These are phyloP conservation scores for Colletes latitarsis DNA, from an alignment of 1,140 invertebrate species.

Conservation along the genomic window DNA sequence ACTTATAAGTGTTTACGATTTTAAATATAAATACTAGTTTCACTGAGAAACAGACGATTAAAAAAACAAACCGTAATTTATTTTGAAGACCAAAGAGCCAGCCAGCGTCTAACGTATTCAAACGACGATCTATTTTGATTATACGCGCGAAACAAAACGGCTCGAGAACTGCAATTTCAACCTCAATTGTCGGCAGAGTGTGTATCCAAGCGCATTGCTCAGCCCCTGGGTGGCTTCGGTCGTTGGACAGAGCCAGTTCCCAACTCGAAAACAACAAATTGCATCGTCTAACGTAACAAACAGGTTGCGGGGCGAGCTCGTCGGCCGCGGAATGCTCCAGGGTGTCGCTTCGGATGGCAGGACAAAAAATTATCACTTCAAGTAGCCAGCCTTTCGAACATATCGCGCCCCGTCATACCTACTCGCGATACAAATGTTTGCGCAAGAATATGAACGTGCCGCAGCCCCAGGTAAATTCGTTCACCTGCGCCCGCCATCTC, in stretches of 20 bases:
- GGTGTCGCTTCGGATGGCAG: constrained; percentile 40
- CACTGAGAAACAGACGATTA: too few species aligned
- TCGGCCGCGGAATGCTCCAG: constrained; percentile 52
- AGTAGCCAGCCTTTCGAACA: constrained; percentile 37
- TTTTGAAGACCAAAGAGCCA: too few species aligned
- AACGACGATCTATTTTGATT: too few species aligned
- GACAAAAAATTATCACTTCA: constrained; percentile 68
- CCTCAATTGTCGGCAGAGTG: constrained; percentile 14
- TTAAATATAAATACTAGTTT: too few species aligned
- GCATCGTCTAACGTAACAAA: constrained; percentile 69
- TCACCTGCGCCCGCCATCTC: constrained; percentile 7
- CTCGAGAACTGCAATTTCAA: constrained; percentile 24
- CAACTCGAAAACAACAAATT: constrained; percentile 62
- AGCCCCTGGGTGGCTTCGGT: constrained; percentile 13
- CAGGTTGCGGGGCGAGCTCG: constrained; percentile 54
- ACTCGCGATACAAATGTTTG: neutral
- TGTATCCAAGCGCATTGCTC: constrained; percentile 12
- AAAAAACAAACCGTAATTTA: too few species aligned
- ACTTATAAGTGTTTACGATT: too few species aligned
- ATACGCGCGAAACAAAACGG: neutral
- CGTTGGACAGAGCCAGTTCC: constrained; percentile 29
- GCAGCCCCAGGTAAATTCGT: neutral
- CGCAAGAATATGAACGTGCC: neutral
- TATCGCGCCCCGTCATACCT: constrained; percentile 1
- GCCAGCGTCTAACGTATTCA: too few species aligned